Conservation (phyloP, 1,140 invertebrate species). For the Olivierus martensii region DNA sequence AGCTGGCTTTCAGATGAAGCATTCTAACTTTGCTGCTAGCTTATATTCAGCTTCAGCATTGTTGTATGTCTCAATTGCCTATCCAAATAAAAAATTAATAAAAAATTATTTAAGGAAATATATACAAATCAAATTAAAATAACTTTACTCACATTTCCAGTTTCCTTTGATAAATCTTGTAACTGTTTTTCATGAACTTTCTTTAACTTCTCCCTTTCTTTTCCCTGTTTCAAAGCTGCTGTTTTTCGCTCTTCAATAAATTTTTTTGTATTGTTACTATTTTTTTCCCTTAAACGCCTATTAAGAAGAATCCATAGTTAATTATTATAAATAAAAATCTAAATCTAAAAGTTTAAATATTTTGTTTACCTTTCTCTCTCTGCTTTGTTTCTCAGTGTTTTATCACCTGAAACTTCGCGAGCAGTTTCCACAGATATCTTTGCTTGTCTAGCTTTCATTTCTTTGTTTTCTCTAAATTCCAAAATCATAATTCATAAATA, state of each 20-base stretch:
- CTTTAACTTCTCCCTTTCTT: conserved; percentile 87
- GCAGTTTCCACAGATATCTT: conserved; percentile 93
- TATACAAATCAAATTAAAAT: neutral
- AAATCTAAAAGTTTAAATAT: no score
- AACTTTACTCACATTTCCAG: conserved; percentile 16
- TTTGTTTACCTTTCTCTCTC: conserved; percentile 67
- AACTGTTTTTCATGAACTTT: conserved; percentile 83
- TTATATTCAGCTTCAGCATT: conserved; percentile 87
- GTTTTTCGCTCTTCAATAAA: conserved; percentile 93
- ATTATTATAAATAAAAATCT: no score
- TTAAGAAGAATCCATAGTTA: neutral
- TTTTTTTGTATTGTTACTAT: conserved; percentile 97
- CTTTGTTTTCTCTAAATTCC: conserved; percentile 70
- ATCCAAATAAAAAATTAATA: conserved; percentile 29
- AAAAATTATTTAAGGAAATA: no score
- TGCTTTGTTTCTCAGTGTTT: conserved; percentile 90
- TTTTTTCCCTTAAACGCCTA: conserved; percentile 67
- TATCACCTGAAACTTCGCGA: conserved; percentile 88
- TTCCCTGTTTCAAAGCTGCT: conserved; percentile 69
- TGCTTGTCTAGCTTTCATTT: conserved; percentile 88
- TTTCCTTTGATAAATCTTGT: conserved; percentile 21
- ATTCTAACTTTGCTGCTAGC: conserved; percentile 73
- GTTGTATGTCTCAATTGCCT: conserved; percentile 90
- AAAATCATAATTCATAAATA: no score
- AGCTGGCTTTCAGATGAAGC: conserved; percentile 48